Evolutionary conservation across 2,888 invertebrate genomes (phyloP).

Genomic region (Malthinus flaveolus): DNA sequence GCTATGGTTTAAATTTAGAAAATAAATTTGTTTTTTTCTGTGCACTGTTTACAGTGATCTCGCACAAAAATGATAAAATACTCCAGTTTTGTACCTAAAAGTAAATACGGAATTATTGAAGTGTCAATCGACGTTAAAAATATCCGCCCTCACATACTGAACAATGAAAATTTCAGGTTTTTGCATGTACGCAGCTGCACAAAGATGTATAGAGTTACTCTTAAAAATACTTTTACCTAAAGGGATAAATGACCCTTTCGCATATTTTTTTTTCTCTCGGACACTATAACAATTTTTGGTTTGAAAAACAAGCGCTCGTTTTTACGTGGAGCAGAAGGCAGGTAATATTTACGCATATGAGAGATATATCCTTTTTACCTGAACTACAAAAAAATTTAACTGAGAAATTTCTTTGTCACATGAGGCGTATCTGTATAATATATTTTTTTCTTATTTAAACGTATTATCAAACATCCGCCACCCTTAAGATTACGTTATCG

Average conservation of each 20-base stretch:
- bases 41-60: too few species aligned
- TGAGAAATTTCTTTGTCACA: background rate
- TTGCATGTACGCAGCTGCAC: conserved; percentile 36
- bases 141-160: conserved; percentile 7
- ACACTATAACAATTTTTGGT: conserved; percentile 30
- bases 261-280: conserved; percentile 29
- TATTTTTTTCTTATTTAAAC: conserved; percentile 31
- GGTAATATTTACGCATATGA: conserved; percentile 3
- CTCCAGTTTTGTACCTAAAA: too few species aligned
- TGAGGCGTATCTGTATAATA: background rate
- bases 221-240: conserved; percentile 25
- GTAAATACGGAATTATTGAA: background rate
- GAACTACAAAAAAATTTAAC: background rate
- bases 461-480: conserved; percentile 40
- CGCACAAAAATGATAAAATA: too few species aligned
- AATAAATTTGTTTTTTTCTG: too few species aligned
- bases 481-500: conserved; percentile 35
- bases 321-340: conserved; percentile 3
- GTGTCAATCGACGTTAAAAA: conserved; percentile 1
- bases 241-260: conserved; percentile 37
- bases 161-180: conserved; percentile 31
- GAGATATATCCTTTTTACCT: background rate
- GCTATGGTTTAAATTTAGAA: too few species aligned
- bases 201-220: conserved; percentile 34
- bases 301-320: conserved; percentile 11